Evolutionary conservation across 2,113 vertebrate species (phyloP), one percentile per base, ranked within the genome.

Genomic region (Protomyctophum bolini): DNA sequence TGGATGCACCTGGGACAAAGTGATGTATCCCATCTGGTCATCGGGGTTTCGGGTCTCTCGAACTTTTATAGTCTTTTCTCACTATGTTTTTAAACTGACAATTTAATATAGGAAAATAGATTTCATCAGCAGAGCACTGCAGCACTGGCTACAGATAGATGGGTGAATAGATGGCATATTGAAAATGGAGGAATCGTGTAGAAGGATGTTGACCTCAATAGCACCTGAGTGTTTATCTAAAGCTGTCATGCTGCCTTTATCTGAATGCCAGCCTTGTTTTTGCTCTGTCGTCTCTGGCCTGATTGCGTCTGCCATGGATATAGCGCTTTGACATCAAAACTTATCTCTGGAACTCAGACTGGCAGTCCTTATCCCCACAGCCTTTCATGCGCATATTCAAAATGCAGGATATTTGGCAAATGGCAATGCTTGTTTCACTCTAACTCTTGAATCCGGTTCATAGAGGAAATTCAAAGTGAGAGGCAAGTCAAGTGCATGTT

Each of bases 331-430:
- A 80, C 84, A 75, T 89, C 83, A 88, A 84, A 86, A 83, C 79
- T 59, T 89, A 83, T 88, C 85, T 83, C n/a, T 52, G 59, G 72
- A 79, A 88, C 77, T 84, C 83, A 79, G 82, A 66, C 75, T 84
- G 86, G 80, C 87, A 83, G 73, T 51, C 63, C 76, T 82, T 80
- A 89, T 88, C 81, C 81, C 66, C 58, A 68, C 49, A 33, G 75
- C 69, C 80, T 86, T 90, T 87, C 73, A 85, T 87, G 82, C 61
- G 57, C 50, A 77, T 81, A 80, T 82, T 81, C 68, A 75, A 83
- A 84, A 80, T 80, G 79, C 82, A 58, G 59, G 79, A 79, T 75
- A 84, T 83, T 86, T 86, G 66, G 69, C 67, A 54, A 72, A 70
- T 86, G 66, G 69, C 67, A 54, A 72, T 68, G 61, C 83, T 77